Evolutionary conservation across 2,113 vertebrate genomes (phyloP), one percentile per base, ranked within the genome.

Genomic region (Phocoena sinus): DNA sequence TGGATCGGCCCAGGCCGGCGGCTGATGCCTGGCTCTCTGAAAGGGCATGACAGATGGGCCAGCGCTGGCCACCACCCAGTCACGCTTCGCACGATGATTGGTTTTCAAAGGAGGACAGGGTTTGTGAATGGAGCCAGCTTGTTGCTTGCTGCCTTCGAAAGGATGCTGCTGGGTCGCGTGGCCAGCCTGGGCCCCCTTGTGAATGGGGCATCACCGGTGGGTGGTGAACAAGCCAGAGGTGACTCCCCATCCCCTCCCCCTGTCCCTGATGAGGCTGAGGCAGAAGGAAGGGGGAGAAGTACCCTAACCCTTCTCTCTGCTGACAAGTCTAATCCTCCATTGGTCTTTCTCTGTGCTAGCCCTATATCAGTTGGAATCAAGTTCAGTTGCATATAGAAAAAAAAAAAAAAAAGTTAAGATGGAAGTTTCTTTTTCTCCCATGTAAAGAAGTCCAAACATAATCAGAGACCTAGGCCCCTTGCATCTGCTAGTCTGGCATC

Each of bases 11-110:
- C 90, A 80, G 83, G 92, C 95, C 6, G 14, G 80, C 84, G 65
- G 83, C 96, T 26, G 12, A 41, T 13, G 50, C 93, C 62, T 36
- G 95, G 85, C 87, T 77, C 85, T 89, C 89, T 97, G 91, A 98
- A 98, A 98, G 97, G 97, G 97, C 85, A 68, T 97, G 98, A 98
- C 98, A 98, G 98, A 98, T 98, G 98, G 98, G 63, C 82, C 41
- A 21, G 83, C 5, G 41, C 88, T 74, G 95, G 97, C 97, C 82
- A 96, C 96, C 97, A 98, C 97, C 97, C 95, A 97, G 96, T 97
- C 98, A 95, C 60, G 84, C 97, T 97, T 97, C 8, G 6, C 84
- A 47, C 2, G n/a, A 83, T 96, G 96, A 98, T 96, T 98, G 97
- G 95, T 98, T 97, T 97, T 98, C 97, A 98, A 97, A 96, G 86